These are phyloP conservation scores for Chionis minor DNA, from an alignment of 2,113 vertebrate genomes.

Conservation along the genomic window DNA sequence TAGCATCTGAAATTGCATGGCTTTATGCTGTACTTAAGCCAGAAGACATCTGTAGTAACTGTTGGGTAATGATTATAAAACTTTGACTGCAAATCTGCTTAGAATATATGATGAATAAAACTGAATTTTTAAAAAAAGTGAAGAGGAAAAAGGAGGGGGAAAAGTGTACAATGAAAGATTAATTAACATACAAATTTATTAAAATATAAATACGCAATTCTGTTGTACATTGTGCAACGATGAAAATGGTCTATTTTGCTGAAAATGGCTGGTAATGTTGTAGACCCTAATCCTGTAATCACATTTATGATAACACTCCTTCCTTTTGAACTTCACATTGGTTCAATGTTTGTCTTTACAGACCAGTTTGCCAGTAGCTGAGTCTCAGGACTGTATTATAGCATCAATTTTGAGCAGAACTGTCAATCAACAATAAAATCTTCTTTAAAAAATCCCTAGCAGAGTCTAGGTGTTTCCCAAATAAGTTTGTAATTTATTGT, in stretches of 20 bases:
- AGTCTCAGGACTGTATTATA: background rate
- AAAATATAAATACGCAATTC: background rate
- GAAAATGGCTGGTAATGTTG: background rate
- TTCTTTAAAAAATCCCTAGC: background rate
- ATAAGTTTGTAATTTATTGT: background rate
- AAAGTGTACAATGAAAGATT: background rate
- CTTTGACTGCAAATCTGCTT: background rate
- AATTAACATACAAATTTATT: background rate
- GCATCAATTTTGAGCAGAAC: background rate
- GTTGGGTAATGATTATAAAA: background rate
- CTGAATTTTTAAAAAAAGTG: background rate
- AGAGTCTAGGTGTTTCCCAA: background rate
- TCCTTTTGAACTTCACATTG: background rate
- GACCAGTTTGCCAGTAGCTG: background rate
- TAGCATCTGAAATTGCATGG: background rate
- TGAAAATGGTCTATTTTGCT: background rate
- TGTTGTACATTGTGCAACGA: background rate
- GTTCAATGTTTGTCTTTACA: background rate
- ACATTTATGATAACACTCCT: background rate
- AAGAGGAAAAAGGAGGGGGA: background rate
- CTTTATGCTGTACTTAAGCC: conserved; percentile 43
- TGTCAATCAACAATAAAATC: background rate
- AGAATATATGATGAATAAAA: background rate
- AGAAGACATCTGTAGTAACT: background rate
- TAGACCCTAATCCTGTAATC: background rate